These are phyloP conservation scores for Hesperia comma DNA, from an alignment of 2,888 invertebrate genomes.

Conservation along the genomic window DNA sequence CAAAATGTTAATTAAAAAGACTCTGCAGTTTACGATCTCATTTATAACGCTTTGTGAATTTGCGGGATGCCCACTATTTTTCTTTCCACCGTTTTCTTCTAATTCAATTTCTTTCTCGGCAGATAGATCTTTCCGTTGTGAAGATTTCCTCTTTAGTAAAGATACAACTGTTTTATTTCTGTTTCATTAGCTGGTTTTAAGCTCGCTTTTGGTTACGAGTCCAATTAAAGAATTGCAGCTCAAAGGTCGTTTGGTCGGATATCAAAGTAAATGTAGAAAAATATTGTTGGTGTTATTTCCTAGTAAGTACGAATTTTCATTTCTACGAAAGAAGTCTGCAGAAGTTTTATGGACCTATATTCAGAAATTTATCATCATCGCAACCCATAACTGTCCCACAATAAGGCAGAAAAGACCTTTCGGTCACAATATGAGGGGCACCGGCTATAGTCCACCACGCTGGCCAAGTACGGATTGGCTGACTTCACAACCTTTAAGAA, in stretches of 20 bases:
- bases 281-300: too few relatives aligned
- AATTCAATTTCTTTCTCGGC: slow-evolving; percentile 15
- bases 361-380: too few relatives aligned
- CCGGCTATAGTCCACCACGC: too few relatives aligned
- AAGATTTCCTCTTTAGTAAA: slow-evolving; percentile 23
- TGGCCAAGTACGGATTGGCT: too few relatives aligned
- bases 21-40: slow-evolving; percentile 50
- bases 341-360: too few relatives aligned
- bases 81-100: slow-evolving; percentile 22
- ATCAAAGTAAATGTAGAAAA: not conserved
- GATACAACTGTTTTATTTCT: slow-evolving; percentile 25
- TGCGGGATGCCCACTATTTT: slow-evolving; percentile 40
- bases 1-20: slow-evolving; percentile 66
- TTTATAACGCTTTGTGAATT: slow-evolving; percentile 56
- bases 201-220: slow-evolving; percentile 3
- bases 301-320: too few relatives aligned
- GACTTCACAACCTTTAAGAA: too few relatives aligned
- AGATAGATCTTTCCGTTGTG: slow-evolving; percentile 33
- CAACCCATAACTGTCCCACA: too few relatives aligned
- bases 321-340: too few relatives aligned
- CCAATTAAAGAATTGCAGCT: slow-evolving; percentile 21
- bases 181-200: slow-evolving; percentile 14
- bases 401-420: too few relatives aligned
- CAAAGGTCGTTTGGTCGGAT: not conserved
- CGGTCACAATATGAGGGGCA: too few relatives aligned